Conservation (phyloP, 2,888 invertebrate species). For the Oconnorella tubifera region DNA sequence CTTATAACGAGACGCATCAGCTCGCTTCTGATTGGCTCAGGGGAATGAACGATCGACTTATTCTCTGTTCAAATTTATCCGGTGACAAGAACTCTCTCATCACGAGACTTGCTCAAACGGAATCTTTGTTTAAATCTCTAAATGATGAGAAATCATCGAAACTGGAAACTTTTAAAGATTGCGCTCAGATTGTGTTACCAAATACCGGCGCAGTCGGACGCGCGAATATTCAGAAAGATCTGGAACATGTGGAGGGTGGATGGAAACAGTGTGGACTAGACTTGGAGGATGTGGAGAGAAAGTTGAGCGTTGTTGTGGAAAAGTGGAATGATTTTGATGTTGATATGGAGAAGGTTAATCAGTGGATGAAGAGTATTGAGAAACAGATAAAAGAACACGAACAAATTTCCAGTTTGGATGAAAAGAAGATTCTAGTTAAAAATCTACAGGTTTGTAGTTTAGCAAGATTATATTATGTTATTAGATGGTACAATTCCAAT, state of each 20-base stretch:
- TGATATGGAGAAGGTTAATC: slow-evolving; percentile 72
- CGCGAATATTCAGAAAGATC: slow-evolving; percentile 64
- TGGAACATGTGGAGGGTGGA: slow-evolving; percentile 84
- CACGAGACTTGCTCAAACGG: slow-evolving; percentile 21
- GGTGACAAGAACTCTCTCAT: slow-evolving; percentile 68
- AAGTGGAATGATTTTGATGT: slow-evolving; percentile 45
- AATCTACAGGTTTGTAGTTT: slow-evolving; percentile 66
- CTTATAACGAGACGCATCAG: slow-evolving; percentile 77
- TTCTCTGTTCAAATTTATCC: slow-evolving; percentile 75
- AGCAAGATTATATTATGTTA: too few relatives aligned
- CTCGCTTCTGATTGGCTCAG: slow-evolving; percentile 81
- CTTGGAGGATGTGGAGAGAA: slow-evolving; percentile 52
- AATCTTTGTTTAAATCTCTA: slow-evolving; percentile 12
- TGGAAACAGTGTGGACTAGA: slow-evolving; percentile 64
- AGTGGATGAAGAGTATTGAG: slow-evolving; percentile 83
- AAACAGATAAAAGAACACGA: slow-evolving; percentile 80
- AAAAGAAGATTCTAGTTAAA: slow-evolving; percentile 74
- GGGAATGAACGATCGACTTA: slow-evolving; percentile 73
- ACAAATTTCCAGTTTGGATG: slow-evolving; percentile 72
- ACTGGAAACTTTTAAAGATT: slow-evolving; percentile 63
- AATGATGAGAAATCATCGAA: slow-evolving; percentile 3
- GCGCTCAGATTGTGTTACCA: slow-evolving; percentile 58
- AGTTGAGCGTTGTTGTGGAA: slow-evolving; percentile 63
- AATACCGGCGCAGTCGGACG: slow-evolving; percentile 62
- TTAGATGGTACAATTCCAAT: too few relatives aligned